Percentiles rank a stretch among this genome's conserved stretches.
Evolutionary conservation across 1,140 invertebrate genomes (phyloP).

Genomic region (Drosophila dunni): DNA sequence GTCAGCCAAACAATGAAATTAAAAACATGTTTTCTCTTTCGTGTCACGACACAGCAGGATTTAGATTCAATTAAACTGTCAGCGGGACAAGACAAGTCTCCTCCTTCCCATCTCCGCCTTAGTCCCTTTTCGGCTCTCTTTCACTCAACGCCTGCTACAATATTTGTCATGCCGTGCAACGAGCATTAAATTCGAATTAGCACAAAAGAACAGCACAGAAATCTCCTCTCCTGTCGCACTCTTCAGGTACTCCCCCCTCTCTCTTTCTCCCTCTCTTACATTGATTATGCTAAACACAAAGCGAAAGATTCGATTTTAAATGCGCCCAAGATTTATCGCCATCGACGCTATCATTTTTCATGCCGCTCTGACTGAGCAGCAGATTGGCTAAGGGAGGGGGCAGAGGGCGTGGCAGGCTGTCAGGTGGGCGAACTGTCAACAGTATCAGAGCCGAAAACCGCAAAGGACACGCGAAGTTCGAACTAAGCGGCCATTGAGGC

Average conservation of each 20-base stretch:
- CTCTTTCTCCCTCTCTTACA: not conserved
- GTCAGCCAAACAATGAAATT: slow-evolving; percentile 47
- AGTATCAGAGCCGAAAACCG: slow-evolving; percentile 31
- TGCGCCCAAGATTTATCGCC: slow-evolving; percentile 51
- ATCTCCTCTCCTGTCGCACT: not conserved
- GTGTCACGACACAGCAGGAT: slow-evolving; percentile 33
- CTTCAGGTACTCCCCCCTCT: not conserved
- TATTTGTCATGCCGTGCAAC: slow-evolving; percentile 45
- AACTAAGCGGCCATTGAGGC: slow-evolving; percentile 33
- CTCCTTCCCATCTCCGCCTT: not conserved
- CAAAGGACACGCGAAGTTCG: slow-evolving; percentile 46
- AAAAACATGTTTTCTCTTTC: slow-evolving; percentile 54
- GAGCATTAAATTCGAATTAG: slow-evolving; percentile 57
- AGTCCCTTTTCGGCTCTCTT: not conserved
- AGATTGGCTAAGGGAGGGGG: not conserved
- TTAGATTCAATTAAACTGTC: slow-evolving; percentile 60
- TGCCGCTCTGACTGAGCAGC: slow-evolving; percentile 8
- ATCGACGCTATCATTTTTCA: slow-evolving; percentile 52
- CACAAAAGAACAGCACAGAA: slow-evolving; percentile 25
- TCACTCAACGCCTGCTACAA: slow-evolving; percentile 17
- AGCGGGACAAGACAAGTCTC: slow-evolving; percentile 35
- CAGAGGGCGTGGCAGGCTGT: not conserved
- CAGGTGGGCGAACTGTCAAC: slow-evolving; percentile 42
- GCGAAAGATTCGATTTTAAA: slow-evolving; percentile 50
- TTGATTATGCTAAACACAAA: slow-evolving; percentile 43